phyloP scores from a whole-genome alignment of 2,888 invertebrate species.

The Rapana venosa region DNA sequence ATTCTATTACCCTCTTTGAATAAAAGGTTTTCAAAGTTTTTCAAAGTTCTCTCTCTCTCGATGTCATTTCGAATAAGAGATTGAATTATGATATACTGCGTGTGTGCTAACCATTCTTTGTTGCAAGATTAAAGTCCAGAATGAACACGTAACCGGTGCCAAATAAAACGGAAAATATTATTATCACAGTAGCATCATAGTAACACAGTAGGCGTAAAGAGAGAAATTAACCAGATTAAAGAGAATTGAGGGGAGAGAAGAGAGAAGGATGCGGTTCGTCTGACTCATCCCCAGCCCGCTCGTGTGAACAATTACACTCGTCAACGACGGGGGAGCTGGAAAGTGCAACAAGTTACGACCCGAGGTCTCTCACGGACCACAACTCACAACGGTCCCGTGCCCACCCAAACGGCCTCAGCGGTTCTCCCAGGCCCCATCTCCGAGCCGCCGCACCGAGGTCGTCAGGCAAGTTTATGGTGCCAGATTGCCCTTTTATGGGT shows the following conservation, averaged over 20 bases:
- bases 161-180: too few relatives aligned
- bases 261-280: neutral
- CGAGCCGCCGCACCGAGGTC: neutral
- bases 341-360: neutral
- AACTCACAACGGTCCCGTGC: neutral
- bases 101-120: too few relatives aligned
- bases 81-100: too few relatives aligned
- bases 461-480: conserved; percentile 19
- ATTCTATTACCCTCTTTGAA: too few relatives aligned
- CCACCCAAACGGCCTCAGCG: neutral
- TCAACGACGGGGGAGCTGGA: neutral
- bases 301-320: conserved; percentile 15
- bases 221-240: neutral
- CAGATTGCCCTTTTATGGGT: conserved; percentile 25
- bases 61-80: too few relatives aligned
- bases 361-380: conserved; percentile 14
- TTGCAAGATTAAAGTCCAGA: too few relatives aligned
- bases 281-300: neutral
- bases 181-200: too few relatives aligned
- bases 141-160: too few relatives aligned
- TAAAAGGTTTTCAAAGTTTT: too few relatives aligned
- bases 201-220: too few relatives aligned
- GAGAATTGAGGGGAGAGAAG: neutral
- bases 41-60: too few relatives aligned
- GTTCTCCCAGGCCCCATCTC: neutral